These are phyloP conservation scores for Cephus sareptanus DNA, from an alignment of 2,888 invertebrate species.

Conservation along the genomic window DNA sequence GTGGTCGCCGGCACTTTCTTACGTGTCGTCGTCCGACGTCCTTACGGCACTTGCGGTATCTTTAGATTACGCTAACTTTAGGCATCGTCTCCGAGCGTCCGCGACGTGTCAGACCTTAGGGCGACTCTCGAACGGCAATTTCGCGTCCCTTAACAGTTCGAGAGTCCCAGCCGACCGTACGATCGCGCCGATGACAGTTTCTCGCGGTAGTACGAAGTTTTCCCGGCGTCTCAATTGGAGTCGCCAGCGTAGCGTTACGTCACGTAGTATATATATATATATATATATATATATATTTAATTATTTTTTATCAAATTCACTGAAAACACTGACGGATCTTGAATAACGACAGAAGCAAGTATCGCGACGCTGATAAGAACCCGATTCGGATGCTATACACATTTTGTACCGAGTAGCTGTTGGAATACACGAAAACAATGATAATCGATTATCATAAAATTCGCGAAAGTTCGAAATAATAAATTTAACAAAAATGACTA, in stretches of 20 bases:
- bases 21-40: constrained; percentile 2
- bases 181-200: background rate
- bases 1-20: background rate
- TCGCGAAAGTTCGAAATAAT: background rate
- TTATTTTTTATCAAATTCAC: background rate
- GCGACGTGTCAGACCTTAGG: background rate
- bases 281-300: too few relatives aligned
- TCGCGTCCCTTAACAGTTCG: background rate
- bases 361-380: background rate
- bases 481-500: background rate
- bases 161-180: background rate
- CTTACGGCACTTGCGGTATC: constrained; percentile 25
- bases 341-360: background rate
- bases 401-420: background rate
- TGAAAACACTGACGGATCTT: background rate
- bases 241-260: background rate
- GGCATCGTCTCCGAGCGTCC: constrained; percentile 4
- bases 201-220: background rate
- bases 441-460: background rate
- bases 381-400: background rate
- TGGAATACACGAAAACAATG: background rate
- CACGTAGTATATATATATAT: too few relatives aligned
- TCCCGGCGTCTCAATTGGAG: background rate
- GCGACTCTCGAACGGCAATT: background rate
- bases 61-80: constrained; percentile 27